A percentile compares a stretch with the other conserved stretches of the same genome.
Evolutionary conservation across 2,888 invertebrate species (phyloP).

Genomic region (Perithous albicinctus): DNA sequence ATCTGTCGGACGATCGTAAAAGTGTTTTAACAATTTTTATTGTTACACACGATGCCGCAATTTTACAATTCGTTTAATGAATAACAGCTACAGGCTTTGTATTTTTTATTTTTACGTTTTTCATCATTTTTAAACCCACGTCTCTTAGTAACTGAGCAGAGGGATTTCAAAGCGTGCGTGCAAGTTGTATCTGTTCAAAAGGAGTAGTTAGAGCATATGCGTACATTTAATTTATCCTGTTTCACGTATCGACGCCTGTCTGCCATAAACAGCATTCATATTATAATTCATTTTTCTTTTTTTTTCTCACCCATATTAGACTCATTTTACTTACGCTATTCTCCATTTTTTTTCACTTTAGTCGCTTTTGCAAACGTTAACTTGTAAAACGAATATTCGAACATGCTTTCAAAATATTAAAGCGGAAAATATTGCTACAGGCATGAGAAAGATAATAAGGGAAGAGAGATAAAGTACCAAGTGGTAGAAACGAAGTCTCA

Average conservation of each 20-base stretch:
- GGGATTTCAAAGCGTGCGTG: neutral
- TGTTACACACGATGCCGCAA: neutral
- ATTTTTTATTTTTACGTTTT: neutral
- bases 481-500: neutral
- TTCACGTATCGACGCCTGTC: neutral
- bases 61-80: neutral
- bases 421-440: neutral
- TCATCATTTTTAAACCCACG: neutral
- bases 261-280: neutral
- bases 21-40: neutral
- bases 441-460: neutral
- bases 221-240: neutral
- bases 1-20: neutral
- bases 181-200: neutral
- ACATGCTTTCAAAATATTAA: neutral
- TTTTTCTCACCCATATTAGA: neutral
- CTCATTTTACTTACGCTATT: neutral
- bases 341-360: neutral
- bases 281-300: neutral
- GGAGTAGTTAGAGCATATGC: neutral
- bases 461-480: constrained; percentile 5
- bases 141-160: neutral
- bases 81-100: neutral
- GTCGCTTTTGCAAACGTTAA: neutral
- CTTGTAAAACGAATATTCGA: neutral